Evolutionary conservation across 2,888 invertebrate species (phyloP), one percentile per base, ranked within the genome.

Genomic region (Anthrax anthrax): DNA sequence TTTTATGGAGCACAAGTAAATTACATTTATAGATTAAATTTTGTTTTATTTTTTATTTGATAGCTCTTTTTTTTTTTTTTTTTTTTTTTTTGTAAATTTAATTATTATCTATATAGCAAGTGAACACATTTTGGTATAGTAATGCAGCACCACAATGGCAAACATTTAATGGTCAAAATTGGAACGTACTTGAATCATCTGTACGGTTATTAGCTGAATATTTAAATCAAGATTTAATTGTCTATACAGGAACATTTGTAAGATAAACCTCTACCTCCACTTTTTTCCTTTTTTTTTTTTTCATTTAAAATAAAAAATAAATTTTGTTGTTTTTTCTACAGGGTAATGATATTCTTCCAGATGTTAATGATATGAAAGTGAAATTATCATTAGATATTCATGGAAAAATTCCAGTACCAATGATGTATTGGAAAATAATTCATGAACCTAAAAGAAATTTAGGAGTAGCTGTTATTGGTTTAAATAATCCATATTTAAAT

Each of bases 141-240:
- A 77, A 77, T 54, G 66, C 64, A 0, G 70, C 70, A 0, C 74
- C 75, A 2, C 76, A 76, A 52, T 77, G 75, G 75, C 71, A 72
- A 47, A 57, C 57, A 3, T 67, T 70, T 51, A 72, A 72, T 48
- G 61, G 56, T 1, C 63, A 65, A 4, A 69, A 70, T 51, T 70
- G 70, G 70, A 57, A 58, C 42, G 43, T 46, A 2, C 46, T 68
- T 13, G 69, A 70, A 49, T 39, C 13, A 1, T 54, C 53, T 39
- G 55, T 63, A 2, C 53, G 67, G 23, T 43, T 48, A 3, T 60
- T 60, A 27, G 62, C 61, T 0, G 47, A 32, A 2, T 42, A 39
- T 13, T 44, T 52, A 4, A 17, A 43, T 14, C 36, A 54, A 6
- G 57, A 58, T 42, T 50, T 62, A 13, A 51, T 51, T 1, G 58